These are phyloP conservation scores for Hedychridium roseum DNA, from an alignment of 2,888 invertebrate species.

Conservation along the genomic window DNA sequence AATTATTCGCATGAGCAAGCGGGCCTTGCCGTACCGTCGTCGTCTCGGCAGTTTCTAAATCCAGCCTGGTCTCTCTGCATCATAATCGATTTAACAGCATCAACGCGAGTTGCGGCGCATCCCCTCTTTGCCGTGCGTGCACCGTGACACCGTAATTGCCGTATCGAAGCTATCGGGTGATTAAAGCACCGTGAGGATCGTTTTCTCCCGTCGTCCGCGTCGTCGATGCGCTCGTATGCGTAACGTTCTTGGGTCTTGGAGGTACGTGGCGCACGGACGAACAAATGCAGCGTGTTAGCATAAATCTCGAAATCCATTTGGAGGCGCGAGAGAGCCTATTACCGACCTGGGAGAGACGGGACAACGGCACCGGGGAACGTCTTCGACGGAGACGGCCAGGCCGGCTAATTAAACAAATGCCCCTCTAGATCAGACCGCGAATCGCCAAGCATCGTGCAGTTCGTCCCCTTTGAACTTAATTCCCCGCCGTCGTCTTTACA, in stretches of 20 bases:
- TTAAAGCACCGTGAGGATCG: no score
- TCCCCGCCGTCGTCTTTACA: no score
- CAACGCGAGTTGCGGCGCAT: no score
- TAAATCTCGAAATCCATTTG: slow-evolving; percentile 64
- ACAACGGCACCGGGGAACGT: slow-evolving; percentile 31
- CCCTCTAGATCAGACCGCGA: slow-evolving; percentile 46
- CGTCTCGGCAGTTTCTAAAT: no score
- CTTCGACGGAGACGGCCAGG: slow-evolving; percentile 28
- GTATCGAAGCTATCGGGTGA: slow-evolving; percentile 15
- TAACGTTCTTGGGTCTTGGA: no score
- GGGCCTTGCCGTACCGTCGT: no score
- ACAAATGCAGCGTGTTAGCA: slow-evolving; percentile 63
- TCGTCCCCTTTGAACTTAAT: slow-evolving; percentile 56
- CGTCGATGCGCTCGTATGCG: no score
- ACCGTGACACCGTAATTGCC: slow-evolving; percentile 5
- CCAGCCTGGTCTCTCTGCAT: no score
- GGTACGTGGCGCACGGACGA: slow-evolving; percentile 49
- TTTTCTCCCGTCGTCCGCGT: no score
- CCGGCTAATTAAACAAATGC: slow-evolving; percentile 61
- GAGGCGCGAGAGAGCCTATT: slow-evolving; percentile 61
- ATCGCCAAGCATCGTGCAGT: slow-evolving; percentile 41
- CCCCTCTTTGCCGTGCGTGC: no score
- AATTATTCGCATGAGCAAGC: no score
- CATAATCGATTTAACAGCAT: no score
- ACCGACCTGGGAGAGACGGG: slow-evolving; percentile 36